Evolutionary conservation across 2,113 vertebrate species (phyloP).

Genomic region (Oenanthe melanoleuca): DNA sequence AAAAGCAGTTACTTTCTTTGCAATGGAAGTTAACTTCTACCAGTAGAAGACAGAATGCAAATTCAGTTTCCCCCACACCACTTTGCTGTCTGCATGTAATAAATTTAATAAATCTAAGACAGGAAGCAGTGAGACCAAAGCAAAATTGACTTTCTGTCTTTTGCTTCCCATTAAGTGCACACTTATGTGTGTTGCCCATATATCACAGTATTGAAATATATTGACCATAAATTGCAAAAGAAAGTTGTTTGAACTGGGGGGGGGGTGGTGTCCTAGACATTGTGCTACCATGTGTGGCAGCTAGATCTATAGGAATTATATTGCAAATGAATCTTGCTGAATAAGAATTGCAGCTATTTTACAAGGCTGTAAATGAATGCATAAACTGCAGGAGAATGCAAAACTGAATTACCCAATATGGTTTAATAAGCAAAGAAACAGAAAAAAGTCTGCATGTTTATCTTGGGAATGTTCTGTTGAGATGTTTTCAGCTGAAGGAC

Average conservation of each 20-base stretch:
- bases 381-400: not conserved
- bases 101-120: not conserved
- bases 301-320: not conserved
- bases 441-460: not conserved
- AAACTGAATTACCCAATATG: not conserved
- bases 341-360: not conserved
- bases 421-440: not conserved
- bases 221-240: not conserved
- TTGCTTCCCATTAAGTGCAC: not conserved
- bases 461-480: not conserved
- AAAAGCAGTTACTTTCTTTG: slow-evolving; percentile 4
- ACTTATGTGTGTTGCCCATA: not conserved
- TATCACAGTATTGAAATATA: not conserved
- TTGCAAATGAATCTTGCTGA: not conserved
- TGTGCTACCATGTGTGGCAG: not conserved
- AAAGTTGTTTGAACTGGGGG: not conserved
- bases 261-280: not conserved
- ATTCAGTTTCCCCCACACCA: not conserved
- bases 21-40: not conserved
- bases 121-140: not conserved
- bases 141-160: not conserved
- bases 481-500: not conserved
- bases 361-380: not conserved
- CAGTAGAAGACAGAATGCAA: not conserved
- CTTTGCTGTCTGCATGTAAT: not conserved